Evolutionary conservation across 2,888 invertebrate species (phyloP).

Genomic region (Serrognathus titanus): DNA sequence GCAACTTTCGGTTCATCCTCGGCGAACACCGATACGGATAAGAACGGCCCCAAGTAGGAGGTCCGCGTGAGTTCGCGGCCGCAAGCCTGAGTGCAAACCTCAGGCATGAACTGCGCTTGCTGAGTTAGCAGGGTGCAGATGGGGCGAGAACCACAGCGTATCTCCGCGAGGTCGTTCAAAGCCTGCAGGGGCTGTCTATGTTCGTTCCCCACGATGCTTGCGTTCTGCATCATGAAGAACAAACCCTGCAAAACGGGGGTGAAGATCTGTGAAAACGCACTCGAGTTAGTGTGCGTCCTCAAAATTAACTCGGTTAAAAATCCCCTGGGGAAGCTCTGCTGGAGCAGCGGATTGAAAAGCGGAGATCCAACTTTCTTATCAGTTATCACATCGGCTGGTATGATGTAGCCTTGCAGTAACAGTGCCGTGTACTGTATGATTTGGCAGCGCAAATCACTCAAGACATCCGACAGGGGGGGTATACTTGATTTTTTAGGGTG

Average conservation of each 20-base stretch:
- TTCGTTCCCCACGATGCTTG: constrained; percentile 66
- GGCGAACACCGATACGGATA: constrained; percentile 87
- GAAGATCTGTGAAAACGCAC: constrained; percentile 58
- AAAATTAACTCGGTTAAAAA: constrained; percentile 61
- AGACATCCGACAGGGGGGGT: constrained; percentile 67
- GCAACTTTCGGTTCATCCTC: constrained; percentile 91
- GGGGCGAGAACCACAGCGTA: constrained; percentile 73
- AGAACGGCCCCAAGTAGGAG: constrained; percentile 87
- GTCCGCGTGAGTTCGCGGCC: constrained; percentile 85
- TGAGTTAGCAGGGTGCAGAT: constrained; percentile 66
- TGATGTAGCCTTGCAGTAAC: constrained; percentile 52
- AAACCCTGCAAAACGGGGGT: constrained; percentile 68
- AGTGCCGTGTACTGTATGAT: constrained; percentile 57
- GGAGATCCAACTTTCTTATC: constrained; percentile 6
- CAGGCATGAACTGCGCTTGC: constrained; percentile 71
- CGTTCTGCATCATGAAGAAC: constrained; percentile 63
- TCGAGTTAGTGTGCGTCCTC: constrained; percentile 54
- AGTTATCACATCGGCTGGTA: constrained; percentile 19
- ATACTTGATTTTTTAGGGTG: constrained; percentile 73
- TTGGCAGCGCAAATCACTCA: constrained; percentile 56
- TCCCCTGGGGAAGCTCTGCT: constrained; percentile 60
- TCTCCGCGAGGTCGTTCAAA: constrained; percentile 76
- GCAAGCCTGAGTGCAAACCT: constrained; percentile 67
- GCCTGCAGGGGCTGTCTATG: constrained; percentile 61
- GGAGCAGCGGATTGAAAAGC: constrained; percentile 15